phyloP scores from a whole-genome alignment of 2,113 vertebrate genomes.

The Pteropus alecto region DNA sequence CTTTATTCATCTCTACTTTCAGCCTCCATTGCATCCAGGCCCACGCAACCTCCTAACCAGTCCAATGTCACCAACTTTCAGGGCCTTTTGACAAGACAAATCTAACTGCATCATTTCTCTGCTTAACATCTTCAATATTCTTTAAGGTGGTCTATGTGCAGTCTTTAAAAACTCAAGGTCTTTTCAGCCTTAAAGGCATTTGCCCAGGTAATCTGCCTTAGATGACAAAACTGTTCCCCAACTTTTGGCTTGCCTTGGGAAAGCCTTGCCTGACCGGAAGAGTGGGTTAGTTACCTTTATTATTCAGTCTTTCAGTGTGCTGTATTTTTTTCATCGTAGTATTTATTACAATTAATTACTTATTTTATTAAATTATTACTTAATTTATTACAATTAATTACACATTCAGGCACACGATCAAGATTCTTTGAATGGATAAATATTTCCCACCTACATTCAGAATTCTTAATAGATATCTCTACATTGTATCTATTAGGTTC shows the following conservation, averaged over 20 bases:
- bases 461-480: not conserved
- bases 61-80: not conserved
- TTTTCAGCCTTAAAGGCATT: not conserved
- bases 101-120: not conserved
- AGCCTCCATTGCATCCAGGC: not conserved
- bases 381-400: not conserved
- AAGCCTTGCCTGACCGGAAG: not conserved
- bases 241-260: not conserved
- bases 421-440: not conserved
- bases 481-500: not conserved
- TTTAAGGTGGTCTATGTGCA: accelerated
- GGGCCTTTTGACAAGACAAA: not conserved
- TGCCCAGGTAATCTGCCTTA: not conserved
- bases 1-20: not conserved
- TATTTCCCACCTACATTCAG: not conserved
- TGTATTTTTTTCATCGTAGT: not conserved
- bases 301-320: not conserved
- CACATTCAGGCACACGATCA: not conserved
- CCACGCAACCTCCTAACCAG: not conserved
- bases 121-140: not conserved
- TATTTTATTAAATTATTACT: too few species aligned
- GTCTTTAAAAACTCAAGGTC: not conserved
- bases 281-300: not conserved
- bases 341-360: not conserved
- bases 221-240: not conserved